Percentiles rank a stretch among this genome's conserved stretches.
Evolutionary conservation across 2,113 vertebrate species (phyloP).

Genomic region (Suricata suricatta): DNA sequence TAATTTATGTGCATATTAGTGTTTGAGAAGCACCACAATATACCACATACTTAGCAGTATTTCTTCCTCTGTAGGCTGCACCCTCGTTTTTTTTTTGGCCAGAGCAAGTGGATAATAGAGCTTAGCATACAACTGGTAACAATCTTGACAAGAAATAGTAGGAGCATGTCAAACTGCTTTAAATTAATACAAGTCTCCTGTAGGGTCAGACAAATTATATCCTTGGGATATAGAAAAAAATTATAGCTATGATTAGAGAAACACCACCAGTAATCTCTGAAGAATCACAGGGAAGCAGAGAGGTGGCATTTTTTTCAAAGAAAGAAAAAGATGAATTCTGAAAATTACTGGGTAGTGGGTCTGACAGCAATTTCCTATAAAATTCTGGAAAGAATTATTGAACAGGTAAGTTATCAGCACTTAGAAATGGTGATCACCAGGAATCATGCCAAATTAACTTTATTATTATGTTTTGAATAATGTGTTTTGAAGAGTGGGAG

Average conservation of each 20-base stretch:
- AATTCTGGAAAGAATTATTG: slow-evolving; percentile 62
- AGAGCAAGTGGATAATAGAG: slow-evolving; percentile 41
- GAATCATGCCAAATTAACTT: slow-evolving; percentile 63
- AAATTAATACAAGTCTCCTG: slow-evolving; percentile 71
- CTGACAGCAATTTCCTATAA: slow-evolving; percentile 62
- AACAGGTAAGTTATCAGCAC: slow-evolving; percentile 59
- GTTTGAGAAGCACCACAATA: not conserved
- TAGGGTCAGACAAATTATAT: slow-evolving; percentile 73
- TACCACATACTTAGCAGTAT: not conserved
- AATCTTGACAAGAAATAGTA: slow-evolving; percentile 63
- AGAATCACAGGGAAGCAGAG: slow-evolving; percentile 53
- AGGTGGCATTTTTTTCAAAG: slow-evolving; percentile 48
- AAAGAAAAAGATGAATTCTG: slow-evolving; percentile 65
- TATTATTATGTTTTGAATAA: slow-evolving; percentile 20
- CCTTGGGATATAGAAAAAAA: slow-evolving; percentile 67
- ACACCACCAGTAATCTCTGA: slow-evolving; percentile 57
- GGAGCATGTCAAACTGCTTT: slow-evolving; percentile 58
- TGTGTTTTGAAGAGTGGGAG: slow-evolving; percentile 17
- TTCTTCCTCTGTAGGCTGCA: not conserved
- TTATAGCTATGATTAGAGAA: slow-evolving; percentile 75
- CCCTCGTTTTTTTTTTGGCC: slow-evolving; percentile 26
- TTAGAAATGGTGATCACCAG: slow-evolving; percentile 54
- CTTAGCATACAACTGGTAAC: slow-evolving; percentile 55
- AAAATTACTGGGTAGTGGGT: slow-evolving; percentile 56
- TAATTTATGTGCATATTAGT: not conserved